phyloP scores from a whole-genome alignment of 2,113 vertebrate genomes.

The Gila orcuttii region DNA sequence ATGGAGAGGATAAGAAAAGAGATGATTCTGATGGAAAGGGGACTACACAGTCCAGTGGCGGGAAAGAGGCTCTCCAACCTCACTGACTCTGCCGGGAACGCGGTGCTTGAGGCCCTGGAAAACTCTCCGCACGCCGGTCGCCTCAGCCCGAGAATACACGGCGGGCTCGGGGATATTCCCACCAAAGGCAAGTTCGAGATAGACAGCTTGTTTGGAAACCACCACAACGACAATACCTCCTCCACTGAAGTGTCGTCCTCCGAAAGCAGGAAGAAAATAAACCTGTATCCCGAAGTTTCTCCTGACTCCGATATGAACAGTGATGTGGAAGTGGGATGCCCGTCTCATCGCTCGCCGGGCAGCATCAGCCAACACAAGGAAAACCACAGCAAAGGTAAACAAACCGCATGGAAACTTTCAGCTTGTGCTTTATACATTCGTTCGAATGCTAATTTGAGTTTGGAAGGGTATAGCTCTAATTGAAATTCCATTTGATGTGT shows the following conservation, averaged over 20 bases:
- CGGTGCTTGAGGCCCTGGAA: conserved; percentile 98
- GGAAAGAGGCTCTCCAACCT: conserved; percentile 92
- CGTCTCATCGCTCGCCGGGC: conserved; percentile 89
- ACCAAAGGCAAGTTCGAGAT: conserved; percentile 98
- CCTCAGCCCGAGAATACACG: conserved; percentile 94
- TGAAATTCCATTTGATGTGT: not conserved
- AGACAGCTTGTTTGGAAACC: conserved; percentile 93
- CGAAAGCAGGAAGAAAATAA: conserved; percentile 93
- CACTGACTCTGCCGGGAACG: conserved; percentile 90
- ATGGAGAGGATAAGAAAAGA: conserved; percentile 99
- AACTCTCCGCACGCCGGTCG: conserved; percentile 96
- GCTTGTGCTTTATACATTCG: not conserved
- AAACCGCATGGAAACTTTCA: not conserved
- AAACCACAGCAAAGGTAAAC: conserved; percentile 92
- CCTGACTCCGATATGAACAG: conserved; percentile 97
- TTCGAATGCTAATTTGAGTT: not conserved
- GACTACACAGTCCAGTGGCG: conserved; percentile 94
- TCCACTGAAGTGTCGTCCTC: conserved; percentile 88
- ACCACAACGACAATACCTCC: conserved; percentile 84
- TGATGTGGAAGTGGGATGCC: conserved; percentile 98
- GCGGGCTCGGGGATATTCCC: conserved; percentile 89
- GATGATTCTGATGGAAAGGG: conserved; percentile 99
- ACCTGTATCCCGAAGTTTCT: conserved; percentile 91
- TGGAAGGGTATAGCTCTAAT: not conserved
- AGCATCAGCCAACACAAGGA: conserved; percentile 91